Evolutionary conservation across 2,113 vertebrate species (phyloP).

Genomic region (Boulengeromyrus knoepffleri): DNA sequence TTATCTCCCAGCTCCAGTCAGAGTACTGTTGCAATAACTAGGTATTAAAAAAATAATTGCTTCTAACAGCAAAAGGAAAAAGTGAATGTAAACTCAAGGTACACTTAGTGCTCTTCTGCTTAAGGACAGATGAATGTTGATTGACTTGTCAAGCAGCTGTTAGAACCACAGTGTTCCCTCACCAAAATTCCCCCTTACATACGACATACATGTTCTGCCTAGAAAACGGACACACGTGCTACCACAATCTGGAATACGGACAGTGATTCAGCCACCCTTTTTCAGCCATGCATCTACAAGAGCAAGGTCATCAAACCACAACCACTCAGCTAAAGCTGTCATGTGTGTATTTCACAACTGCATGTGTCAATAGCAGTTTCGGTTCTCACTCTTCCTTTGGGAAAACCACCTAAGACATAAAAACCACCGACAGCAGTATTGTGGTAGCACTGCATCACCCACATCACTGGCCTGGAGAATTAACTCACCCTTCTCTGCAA

Average conservation of each 20-base stretch:
- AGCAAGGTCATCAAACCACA: background rate
- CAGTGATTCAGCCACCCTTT: background rate
- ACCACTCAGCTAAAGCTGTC: background rate
- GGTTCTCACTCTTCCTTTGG: background rate
- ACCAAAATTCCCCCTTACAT: background rate
- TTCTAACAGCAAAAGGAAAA: background rate
- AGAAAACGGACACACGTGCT: background rate
- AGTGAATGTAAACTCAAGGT: background rate
- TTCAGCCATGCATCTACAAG: background rate
- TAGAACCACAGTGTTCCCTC: background rate
- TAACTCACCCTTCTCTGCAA: background rate
- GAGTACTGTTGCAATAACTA: background rate
- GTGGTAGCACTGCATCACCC: background rate
- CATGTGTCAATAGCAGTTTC: background rate
- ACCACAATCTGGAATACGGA: background rate
- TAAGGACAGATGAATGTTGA: background rate
- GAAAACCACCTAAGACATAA: background rate
- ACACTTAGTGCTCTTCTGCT: background rate
- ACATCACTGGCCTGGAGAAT: background rate
- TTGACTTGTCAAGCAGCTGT: background rate
- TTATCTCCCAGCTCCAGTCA: background rate
- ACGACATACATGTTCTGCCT: background rate
- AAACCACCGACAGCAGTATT: background rate
- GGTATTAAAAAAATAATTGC: background rate
- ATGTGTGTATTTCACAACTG: background rate